Evolutionary conservation across 2,888 invertebrate genomes (phyloP), one percentile per base, ranked within the genome.

Genomic region (Plagodis dolabraria): DNA sequence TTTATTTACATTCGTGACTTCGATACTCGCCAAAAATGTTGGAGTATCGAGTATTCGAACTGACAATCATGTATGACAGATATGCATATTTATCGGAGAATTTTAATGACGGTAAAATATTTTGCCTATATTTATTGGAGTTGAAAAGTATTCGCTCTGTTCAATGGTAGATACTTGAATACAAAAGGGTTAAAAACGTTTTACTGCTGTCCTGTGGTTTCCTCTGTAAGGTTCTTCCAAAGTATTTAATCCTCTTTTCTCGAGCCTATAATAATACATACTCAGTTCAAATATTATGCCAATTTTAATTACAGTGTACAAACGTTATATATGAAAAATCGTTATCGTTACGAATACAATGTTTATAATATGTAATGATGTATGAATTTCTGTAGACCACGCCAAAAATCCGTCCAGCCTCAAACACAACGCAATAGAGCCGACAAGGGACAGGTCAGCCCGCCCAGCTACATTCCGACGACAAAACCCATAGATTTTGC

Each of bases 61-160:
- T 51, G 65, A 63, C 64, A 61, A 63, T 59, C 64, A 63, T 53
- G 62, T 63, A 63, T 53, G 62, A 54, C 68, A 53, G 60, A 49
- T 60, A 61, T 67, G 64, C 64, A 69, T 65, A 69, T 69, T 67
- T 69, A 64, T 65, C 57, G 64, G 47, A 53, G 34, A 61, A 62
- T 65, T 69, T 64, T 57, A 67, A 69, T 67, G 64, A 64, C 51
- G 52, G 50, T 47, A 53, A 58, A 64, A 65, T 60, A 69, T 66
- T 65, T 56, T 38, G 48, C 63, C 64, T 54, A 60, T 65, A 64
- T 65, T 65, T 68, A 60, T 65, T 50, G 51, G 42, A 38, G 48
- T 49, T 55, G 58, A 53, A 61, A 58, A 53, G 55, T 62, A 60
- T 57, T 51, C 53, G 22, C 42, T 22, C 22, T 22, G 34, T 45